These are phyloP conservation scores for Oncorhynchus gorbuscha DNA, from an alignment of 2,113 vertebrate species.

Conservation along the genomic window DNA sequence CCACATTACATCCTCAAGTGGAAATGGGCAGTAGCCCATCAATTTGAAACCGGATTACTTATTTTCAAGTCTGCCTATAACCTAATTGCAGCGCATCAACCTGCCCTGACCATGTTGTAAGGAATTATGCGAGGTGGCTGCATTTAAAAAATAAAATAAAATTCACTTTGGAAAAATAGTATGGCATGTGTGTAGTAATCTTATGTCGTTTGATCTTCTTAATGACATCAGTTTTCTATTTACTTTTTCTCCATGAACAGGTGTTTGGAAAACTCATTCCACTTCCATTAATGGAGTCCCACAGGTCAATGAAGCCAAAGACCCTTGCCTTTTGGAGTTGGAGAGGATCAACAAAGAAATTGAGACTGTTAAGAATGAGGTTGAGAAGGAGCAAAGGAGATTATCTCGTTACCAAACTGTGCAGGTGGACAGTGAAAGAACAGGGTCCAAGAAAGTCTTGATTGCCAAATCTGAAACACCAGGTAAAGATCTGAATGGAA, in stretches of 20 bases:
- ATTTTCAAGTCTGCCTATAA: no score
- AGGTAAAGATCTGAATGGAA: constrained; percentile 33
- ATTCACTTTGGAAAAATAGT: neutral
- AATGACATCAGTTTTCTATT: neutral
- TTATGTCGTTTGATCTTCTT: neutral
- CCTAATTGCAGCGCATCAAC: no score
- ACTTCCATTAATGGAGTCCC: neutral
- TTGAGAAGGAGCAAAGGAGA: constrained; percentile 70
- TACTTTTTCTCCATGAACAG: neutral
- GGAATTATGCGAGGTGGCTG: neutral
- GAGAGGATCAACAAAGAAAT: constrained; percentile 73
- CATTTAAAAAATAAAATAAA: neutral
- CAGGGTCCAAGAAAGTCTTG: neutral
- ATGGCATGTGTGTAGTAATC: neutral
- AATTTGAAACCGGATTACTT: no score
- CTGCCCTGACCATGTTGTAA: neutral
- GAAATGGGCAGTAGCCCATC: neutral
- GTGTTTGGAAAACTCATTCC: neutral
- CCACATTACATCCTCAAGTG: neutral
- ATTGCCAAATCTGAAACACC: constrained; percentile 5
- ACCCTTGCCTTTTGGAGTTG: constrained; percentile 62
- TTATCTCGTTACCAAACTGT: constrained; percentile 60
- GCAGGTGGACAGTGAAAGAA: constrained; percentile 33
- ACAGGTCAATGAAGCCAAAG: constrained; percentile 30
- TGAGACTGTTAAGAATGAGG: constrained; percentile 66